Base-by-base conservation (phyloP, 1,140 invertebrate species). In the Saxidomus purpurata region DNA sequence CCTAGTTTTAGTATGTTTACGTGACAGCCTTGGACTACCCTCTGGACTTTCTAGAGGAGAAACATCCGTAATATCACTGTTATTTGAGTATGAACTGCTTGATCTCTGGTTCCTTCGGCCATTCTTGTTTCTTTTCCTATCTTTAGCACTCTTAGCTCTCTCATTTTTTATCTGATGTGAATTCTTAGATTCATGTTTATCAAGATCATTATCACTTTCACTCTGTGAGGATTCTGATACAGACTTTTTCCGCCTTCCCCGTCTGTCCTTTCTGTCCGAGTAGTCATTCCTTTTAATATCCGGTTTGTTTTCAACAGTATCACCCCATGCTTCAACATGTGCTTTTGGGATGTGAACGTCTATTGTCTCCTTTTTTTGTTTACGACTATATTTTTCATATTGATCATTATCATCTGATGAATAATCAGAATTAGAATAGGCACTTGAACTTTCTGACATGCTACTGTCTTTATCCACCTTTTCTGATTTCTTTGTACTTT, bases 1-100 rank as follows among this genome's bases (percentile, higher is more conserved):
- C 15, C 80, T 63, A 63, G 67, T 77, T 63, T 55, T 89, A 40
- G 31, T 25, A 52, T 25, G 34, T 85, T 79, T 89, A 11, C 84
- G 85, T 79, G 83, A 87, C 43, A 90, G 69, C 59, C 91, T 86
- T 28, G 94, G 94, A n/a, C 67, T 89, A 3, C 31, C 31, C 36
- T 89, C 47, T 34, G 69, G 36, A 94, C 94, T 69, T 83, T 87
- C 49, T 94, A 92, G 69, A 13, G 95, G 94, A 31, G 95, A 95
- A 15, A 95, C 95, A 90, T 95, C 94, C 22, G 95, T 95, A 61
- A 94, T 94, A 86, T 95, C 95, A 93, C 94, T 95, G 69, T 94
- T 89, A 74, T 89, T 89, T 59, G 87, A 89, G 43, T 76, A 93
- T 40, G 93, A 92, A 84, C 86, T 89, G 63, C 90, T 91, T 38